These are phyloP conservation scores for Oreonectes daqikongensis DNA, from an alignment of 2,797 vertebrate species.

Conservation along the genomic window DNA sequence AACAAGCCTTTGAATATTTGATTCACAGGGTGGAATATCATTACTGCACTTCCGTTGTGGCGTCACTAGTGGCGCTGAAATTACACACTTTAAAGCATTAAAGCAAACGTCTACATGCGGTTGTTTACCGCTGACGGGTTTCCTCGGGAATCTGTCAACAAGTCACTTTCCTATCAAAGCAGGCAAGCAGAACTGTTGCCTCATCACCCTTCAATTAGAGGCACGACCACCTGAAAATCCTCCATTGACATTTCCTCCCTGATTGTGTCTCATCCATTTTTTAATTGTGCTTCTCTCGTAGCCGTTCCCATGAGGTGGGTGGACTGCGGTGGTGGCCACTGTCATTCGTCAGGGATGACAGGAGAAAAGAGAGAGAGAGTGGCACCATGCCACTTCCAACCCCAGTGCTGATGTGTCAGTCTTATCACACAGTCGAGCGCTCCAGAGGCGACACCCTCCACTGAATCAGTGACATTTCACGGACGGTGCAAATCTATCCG, in stretches of 20 bases:
- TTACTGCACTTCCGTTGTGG: not conserved
- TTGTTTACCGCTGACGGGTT: conserved; percentile 65
- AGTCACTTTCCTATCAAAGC: conserved; percentile 47
- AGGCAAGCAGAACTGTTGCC: conserved; percentile 62
- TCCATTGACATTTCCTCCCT: conserved; percentile 75
- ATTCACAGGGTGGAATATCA: not conserved
- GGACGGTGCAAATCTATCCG: conserved; percentile 86
- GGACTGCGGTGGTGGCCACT: conserved; percentile 75
- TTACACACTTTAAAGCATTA: not conserved
- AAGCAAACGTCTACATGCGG: conserved; percentile 52
- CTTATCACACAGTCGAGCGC: conserved; percentile 83
- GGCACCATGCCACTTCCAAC: conserved; percentile 72
- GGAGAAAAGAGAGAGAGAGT: conserved; percentile 65
- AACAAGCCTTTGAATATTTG: not conserved
- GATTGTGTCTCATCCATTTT: conserved; percentile 83
- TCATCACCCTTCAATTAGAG: conserved; percentile 67
- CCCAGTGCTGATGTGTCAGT: conserved; percentile 79
- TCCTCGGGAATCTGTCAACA: conserved; percentile 42
- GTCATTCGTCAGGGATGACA: conserved; percentile 84
- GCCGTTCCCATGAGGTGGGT: conserved; percentile 66
- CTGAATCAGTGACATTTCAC: conserved; percentile 88
- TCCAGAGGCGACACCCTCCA: conserved; percentile 84
- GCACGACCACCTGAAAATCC: conserved; percentile 76
- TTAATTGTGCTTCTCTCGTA: conserved; percentile 82
- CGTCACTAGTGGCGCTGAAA: not conserved